These are phyloP conservation scores for Hippocampus comes DNA, from an alignment of 2,113 vertebrate species.

Conservation along the genomic window DNA sequence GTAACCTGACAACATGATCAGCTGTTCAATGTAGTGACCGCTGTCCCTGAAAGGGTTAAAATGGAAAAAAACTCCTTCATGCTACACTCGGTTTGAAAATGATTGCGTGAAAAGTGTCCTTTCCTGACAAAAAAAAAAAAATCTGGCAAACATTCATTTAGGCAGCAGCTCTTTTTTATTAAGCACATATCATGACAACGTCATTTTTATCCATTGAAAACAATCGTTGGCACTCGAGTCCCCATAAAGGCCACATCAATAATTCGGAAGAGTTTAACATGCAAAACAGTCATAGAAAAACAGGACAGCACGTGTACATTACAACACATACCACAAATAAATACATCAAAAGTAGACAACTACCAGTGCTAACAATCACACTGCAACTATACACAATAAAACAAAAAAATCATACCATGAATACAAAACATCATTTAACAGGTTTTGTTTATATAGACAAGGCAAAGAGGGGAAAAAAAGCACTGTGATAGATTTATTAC, in stretches of 20 bases:
- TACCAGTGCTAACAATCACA: neutral
- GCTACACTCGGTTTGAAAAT: no score
- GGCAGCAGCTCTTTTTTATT: conserved; percentile 34
- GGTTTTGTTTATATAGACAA: conserved; percentile 29
- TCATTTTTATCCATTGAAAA: conserved; percentile 23
- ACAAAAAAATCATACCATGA: conserved; percentile 17
- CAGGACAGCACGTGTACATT: neutral
- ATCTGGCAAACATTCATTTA: conserved; percentile 2
- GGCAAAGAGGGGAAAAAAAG: conserved; percentile 25
- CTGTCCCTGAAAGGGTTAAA: no score
- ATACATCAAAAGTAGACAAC: conserved; percentile 12
- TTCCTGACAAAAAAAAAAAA: no score
- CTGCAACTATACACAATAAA: neutral
- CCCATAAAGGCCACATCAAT: conserved; percentile 48
- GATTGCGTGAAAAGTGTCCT: no score
- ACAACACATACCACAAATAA: neutral
- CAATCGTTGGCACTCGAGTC: conserved; percentile 50
- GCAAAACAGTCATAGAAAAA: neutral
- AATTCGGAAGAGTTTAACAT: neutral
- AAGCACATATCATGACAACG: conserved; percentile 40
- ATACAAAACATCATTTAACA: conserved; percentile 15
- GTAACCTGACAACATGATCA: no score
- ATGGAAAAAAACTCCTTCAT: no score
- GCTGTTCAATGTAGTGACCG: no score
- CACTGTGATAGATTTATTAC: conserved; percentile 27